phyloP scores from a whole-genome alignment of 92 coral and sea anemone genomes.

The Bergia puertoricense region DNA sequence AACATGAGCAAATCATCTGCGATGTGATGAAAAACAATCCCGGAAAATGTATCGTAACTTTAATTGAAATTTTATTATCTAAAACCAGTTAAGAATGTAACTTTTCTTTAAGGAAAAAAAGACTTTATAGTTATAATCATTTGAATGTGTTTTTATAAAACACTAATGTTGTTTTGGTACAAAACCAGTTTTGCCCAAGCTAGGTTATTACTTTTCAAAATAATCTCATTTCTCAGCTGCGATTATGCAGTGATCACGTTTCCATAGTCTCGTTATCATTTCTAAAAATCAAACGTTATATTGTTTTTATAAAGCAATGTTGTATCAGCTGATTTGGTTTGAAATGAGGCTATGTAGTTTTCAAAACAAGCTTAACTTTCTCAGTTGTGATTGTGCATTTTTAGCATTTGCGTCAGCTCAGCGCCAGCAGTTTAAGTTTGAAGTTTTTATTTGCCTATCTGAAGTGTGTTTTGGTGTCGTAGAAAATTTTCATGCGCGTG shows the following conservation, averaged over 20 bases:
- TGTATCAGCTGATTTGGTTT: neutral
- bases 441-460: neutral
- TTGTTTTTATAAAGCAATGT: slow-evolving; percentile 24
- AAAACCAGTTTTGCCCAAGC: neutral
- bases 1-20: slow-evolving; percentile 5
- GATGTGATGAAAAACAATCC: slow-evolving; percentile 28
- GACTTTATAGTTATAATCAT: neutral
- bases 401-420: neutral
- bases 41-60: neutral
- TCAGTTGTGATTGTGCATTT: neutral
- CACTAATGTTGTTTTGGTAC: neutral
- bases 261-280: neutral
- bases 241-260: neutral
- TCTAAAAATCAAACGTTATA: neutral
- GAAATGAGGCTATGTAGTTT: neutral
- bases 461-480: neutral
- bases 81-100: neutral
- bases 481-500: neutral
- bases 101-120: neutral
- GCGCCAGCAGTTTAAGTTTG: neutral
- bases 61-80: neutral
- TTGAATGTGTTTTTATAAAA: neutral
- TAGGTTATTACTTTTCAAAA: neutral
- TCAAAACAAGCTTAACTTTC: too few relatives aligned
- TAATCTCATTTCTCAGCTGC: neutral